phyloP scores from a whole-genome alignment of 2,797 vertebrate species.

The Eidolon dupreanum region DNA sequence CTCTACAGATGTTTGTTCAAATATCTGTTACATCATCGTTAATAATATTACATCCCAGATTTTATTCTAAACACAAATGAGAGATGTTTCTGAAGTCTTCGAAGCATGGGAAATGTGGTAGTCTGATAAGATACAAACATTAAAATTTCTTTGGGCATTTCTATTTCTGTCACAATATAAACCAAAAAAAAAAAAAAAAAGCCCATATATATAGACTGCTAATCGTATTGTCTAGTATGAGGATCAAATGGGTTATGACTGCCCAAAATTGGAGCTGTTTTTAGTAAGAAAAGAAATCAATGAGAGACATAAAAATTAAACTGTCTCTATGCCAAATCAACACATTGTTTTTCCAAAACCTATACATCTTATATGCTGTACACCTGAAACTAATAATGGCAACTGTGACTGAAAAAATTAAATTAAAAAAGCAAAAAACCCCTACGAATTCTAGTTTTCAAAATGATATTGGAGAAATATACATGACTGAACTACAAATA shows the following conservation, averaged over 20 bases:
- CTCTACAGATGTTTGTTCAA: slow-evolving; percentile 45
- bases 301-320: slow-evolving; percentile 29
- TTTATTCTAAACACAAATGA: slow-evolving; percentile 64
- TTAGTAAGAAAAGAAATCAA: slow-evolving; percentile 4
- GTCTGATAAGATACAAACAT: slow-evolving; percentile 54
- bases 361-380: not conserved
- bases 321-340: not conserved
- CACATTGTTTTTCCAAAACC: not conserved
- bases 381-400: too few species aligned
- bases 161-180: slow-evolving; percentile 66
- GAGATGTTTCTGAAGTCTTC: slow-evolving; percentile 49
- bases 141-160: slow-evolving; percentile 55
- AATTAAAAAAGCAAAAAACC: not conserved
- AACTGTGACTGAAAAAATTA: too few species aligned
- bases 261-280: slow-evolving; percentile 30
- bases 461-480: not conserved
- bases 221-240: slow-evolving; percentile 55
- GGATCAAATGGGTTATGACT: slow-evolving; percentile 21
- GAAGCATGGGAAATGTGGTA: slow-evolving; percentile 25
- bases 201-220: slow-evolving; percentile 39
- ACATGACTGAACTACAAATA: not conserved
- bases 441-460: slow-evolving; percentile 47
- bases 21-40: slow-evolving; percentile 51
- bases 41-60: slow-evolving; percentile 52
- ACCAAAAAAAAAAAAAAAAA: slow-evolving; percentile 23